phyloP scores from a whole-genome alignment of 2,797 vertebrate genomes.

The Chaetodon trifasciatus region DNA sequence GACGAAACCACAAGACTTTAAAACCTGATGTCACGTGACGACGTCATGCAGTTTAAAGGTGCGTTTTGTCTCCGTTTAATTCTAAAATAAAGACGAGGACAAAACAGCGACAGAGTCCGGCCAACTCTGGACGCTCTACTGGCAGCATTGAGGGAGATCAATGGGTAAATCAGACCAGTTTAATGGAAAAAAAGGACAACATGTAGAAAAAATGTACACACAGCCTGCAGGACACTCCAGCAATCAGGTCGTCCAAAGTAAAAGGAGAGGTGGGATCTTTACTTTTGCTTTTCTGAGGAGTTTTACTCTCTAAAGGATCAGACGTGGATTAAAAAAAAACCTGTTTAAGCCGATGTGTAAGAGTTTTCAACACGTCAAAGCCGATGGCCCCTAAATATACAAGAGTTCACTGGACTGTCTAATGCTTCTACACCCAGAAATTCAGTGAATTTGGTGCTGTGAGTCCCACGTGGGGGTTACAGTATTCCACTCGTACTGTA shows the following conservation, averaged over 20 bases:
- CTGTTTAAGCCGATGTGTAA: not conserved
- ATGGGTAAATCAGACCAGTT: slow-evolving; percentile 19
- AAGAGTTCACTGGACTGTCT: not conserved
- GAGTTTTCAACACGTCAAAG: not conserved
- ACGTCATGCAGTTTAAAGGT: not conserved
- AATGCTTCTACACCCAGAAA: not conserved
- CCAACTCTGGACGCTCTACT: not conserved
- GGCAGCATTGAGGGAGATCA: slow-evolving; percentile 1
- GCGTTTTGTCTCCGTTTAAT: not conserved
- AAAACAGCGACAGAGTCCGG: not conserved
- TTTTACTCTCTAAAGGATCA: not conserved
- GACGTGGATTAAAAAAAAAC: not conserved
- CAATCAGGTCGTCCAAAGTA: not conserved
- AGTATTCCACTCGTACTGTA: not conserved
- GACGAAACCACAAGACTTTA: not conserved
- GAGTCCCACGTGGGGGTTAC: not conserved
- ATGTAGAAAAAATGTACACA: slow-evolving; percentile 6
- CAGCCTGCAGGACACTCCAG: slow-evolving; percentile 15
- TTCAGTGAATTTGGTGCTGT: not conserved
- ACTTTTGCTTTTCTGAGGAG: not conserved
- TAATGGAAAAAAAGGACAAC: slow-evolving; percentile 1
- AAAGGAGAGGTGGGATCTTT: not conserved
- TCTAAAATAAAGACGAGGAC: slow-evolving; percentile 36
- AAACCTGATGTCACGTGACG: not conserved
- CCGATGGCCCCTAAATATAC: not conserved